These are phyloP conservation scores for Lerema accius DNA, from an alignment of 1,140 invertebrate genomes.

Conservation along the genomic window DNA sequence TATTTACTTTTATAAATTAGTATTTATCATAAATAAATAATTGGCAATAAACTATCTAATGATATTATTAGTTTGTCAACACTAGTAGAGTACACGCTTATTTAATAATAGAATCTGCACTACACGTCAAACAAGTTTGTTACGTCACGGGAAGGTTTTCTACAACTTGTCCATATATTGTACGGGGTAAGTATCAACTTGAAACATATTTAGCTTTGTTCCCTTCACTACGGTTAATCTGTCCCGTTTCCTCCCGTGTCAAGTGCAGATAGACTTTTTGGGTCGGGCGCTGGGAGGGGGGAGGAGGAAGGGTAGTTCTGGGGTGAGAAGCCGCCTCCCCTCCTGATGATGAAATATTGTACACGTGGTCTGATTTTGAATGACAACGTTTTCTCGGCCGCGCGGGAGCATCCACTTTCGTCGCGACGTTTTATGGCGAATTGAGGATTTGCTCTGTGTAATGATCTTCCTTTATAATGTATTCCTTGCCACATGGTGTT, in stretches of 20 bases:
- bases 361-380: constrained; percentile 87
- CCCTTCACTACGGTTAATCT: constrained; percentile 81
- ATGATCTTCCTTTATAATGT: constrained; percentile 61
- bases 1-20: too few species aligned
- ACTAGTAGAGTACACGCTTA: too few species aligned
- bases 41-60: too few species aligned
- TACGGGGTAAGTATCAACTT: constrained; percentile 71
- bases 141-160: constrained; percentile 32
- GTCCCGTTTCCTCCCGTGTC: constrained; percentile 79
- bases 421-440: constrained; percentile 71
- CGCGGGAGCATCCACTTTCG: constrained; percentile 62
- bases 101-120: too few species aligned
- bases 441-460: constrained; percentile 69
- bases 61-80: not conserved
- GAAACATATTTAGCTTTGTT: constrained; percentile 82
- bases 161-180: constrained; percentile 55
- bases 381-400: constrained; percentile 83
- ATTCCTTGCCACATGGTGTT: constrained; percentile 32
- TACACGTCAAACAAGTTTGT: constrained; percentile 21
- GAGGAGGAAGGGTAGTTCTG: constrained; percentile 32
- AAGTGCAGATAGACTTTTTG: constrained; percentile 82
- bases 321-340: constrained; percentile 51
- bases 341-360: constrained; percentile 86
- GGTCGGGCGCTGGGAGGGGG: constrained; percentile 55
- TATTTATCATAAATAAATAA: too few species aligned